Evolutionary conservation across 2,113 vertebrate genomes (phyloP), one percentile per base, ranked within the genome.

Genomic region (Nannobrachium achirus): DNA sequence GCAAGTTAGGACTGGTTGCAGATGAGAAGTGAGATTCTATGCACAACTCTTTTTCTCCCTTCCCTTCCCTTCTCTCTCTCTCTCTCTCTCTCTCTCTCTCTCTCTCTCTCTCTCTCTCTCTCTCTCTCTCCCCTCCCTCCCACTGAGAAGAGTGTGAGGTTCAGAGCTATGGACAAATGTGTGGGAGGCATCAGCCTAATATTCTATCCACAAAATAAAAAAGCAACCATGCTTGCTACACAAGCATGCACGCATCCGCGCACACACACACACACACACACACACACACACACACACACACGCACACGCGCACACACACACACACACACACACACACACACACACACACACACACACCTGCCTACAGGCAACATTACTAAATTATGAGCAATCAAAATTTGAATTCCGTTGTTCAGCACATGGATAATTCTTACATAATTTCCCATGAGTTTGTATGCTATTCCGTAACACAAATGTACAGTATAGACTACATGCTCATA

Each of bases 1-100:
- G 61, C 60, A 40, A 76, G 63, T 71, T 59, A 73, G 81, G 81
- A 80, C 71, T 53, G 76, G 1, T 18, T 69, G 74, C 75, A 51
- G 45, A 84, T 76, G 81, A 80, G 84, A 79, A 69, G 66, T 64
- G 78, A 19, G 79, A 69, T 80, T 85, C 66, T 78, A 81, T 57
- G 48, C 56, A 58, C 52, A 57, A 50, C 69, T 50, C 20, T 78
- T 62, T 56, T 66, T 71, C 69, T 67, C 70, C 15, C 56, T 33
- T 48, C 45, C 62, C 19, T 56, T 65, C 55, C 13, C 56, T 19
- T 13, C 67, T 79, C 56, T n/a, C 62, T 39, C 16, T 71, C 58
- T 39, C 19, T 39, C 60, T 49, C 3, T 33, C 6, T 33, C 25
- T 33, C 25, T 33, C 3, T 33, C 25, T 14, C 62, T 48, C 19